phyloP scores from a whole-genome alignment of 2,888 invertebrate genomes.

The Tanypteryx hageni region DNA sequence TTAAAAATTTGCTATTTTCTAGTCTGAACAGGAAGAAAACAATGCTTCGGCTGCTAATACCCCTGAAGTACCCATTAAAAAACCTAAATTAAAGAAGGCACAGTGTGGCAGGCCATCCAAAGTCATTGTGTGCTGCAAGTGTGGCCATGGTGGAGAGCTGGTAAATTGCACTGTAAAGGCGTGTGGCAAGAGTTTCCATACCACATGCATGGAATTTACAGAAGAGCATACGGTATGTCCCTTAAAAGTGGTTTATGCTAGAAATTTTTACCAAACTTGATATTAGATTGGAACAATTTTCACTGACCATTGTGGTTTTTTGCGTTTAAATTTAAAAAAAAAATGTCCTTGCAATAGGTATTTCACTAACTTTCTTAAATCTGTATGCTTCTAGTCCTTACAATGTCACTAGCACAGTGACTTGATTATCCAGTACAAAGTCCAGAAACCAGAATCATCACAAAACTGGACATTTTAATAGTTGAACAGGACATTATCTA shows the following conservation, averaged over 20 bases:
- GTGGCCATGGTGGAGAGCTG: conserved; percentile 46
- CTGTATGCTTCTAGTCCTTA: too few species aligned
- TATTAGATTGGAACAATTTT: too few species aligned
- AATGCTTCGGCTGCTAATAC: neutral
- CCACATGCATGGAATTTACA: neutral
- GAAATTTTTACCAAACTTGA: neutral
- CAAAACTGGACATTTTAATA: too few species aligned
- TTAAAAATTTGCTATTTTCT: neutral
- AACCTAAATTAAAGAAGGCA: conserved; percentile 7
- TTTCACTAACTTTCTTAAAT: too few species aligned
- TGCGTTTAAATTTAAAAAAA: too few species aligned
- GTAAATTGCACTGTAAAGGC: neutral
- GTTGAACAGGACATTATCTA: too few species aligned
- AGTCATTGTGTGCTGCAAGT: neutral
- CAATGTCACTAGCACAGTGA: too few species aligned
- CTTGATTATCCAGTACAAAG: too few species aligned
- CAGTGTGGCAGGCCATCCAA: neutral
- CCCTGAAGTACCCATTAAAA: neutral
- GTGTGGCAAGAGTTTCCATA: conserved; percentile 16
- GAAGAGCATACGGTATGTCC: conserved; percentile 36
- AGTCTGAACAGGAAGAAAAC: conserved; percentile 37
- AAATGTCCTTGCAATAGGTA: too few species aligned
- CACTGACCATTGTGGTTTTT: too few species aligned
- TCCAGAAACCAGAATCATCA: too few species aligned
- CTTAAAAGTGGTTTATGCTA: neutral